Evolutionary conservation across 1,140 invertebrate genomes (phyloP).

Genomic region (Tetranychus urticae): DNA sequence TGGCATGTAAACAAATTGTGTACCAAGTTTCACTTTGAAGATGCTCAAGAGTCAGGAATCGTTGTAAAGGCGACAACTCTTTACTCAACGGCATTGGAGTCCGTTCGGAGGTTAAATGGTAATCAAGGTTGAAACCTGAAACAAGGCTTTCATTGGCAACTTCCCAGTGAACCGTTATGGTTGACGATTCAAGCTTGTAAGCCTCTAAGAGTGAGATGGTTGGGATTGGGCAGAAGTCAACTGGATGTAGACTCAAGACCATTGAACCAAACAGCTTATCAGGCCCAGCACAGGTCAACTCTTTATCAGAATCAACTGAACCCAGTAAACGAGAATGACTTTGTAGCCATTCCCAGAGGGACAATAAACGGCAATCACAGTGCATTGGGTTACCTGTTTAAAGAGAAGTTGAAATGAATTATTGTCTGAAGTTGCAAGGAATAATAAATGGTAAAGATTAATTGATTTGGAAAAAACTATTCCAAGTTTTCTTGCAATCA

Average conservation of each 20-base stretch:
- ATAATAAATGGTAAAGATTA: too few species aligned
- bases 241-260: slow-evolving; percentile 47
- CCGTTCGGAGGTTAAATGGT: slow-evolving; percentile 40
- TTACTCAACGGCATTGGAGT: slow-evolving; percentile 20
- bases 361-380: slow-evolving; percentile 56
- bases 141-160: slow-evolving; percentile 60
- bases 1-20: slow-evolving; percentile 53
- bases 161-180: slow-evolving; percentile 65
- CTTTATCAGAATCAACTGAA: slow-evolving; percentile 12
- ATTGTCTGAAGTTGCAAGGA: too few species aligned
- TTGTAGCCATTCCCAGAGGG: slow-evolving; percentile 62
- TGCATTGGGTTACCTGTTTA: slow-evolving; percentile 50
- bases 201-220: slow-evolving; percentile 53
- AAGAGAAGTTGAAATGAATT: background rate
- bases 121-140: slow-evolving; percentile 58
- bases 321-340: slow-evolving; percentile 46
- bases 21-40: slow-evolving; percentile 50
- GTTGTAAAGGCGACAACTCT: slow-evolving; percentile 35
- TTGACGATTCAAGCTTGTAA: slow-evolving; percentile 62
- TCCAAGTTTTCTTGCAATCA: too few species aligned
- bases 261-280: slow-evolving; percentile 42
- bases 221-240: slow-evolving; percentile 53
- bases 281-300: slow-evolving; percentile 46
- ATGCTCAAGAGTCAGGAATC: slow-evolving; percentile 41
- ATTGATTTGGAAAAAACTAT: too few species aligned